A percentile compares a stretch with the other conserved stretches of the same genome.
Evolutionary conservation across 2,797 vertebrate species (phyloP).

Genomic region (Cygnus olor): DNA sequence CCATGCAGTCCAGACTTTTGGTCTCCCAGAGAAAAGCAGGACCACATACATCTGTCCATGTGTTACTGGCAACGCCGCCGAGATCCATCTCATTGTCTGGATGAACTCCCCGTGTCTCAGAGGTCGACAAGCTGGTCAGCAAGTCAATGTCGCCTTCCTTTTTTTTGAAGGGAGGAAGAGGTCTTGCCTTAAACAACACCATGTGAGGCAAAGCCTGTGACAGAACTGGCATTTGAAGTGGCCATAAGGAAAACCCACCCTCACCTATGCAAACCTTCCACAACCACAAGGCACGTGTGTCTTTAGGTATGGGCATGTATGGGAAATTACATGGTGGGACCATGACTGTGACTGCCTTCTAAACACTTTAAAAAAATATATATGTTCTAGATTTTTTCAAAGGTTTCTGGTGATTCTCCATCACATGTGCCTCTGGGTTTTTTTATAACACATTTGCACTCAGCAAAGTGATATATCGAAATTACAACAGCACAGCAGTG

Average conservation of each 20-base stretch:
- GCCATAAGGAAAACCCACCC: not conserved
- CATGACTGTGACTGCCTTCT: not conserved
- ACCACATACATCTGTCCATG: not conserved
- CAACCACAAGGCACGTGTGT: fast-evolving
- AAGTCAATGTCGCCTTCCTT: not conserved
- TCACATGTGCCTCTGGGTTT: not conserved
- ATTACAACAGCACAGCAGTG: not conserved
- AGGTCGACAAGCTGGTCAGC: not conserved
- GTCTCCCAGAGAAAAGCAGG: not conserved
- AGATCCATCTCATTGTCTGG: not conserved
- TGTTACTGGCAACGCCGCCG: not conserved
- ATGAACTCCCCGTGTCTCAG: not conserved
- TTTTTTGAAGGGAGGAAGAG: not conserved
- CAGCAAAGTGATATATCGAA: not conserved
- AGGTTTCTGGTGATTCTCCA: not conserved
- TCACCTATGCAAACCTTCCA: not conserved
- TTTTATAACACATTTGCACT: not conserved
- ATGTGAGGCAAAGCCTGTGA: not conserved
- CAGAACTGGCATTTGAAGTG: not conserved
- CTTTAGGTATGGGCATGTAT: not conserved
- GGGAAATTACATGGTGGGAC: not conserved
- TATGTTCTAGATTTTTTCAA: not conserved
- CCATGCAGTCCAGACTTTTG: fast-evolving
- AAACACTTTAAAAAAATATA: not conserved
- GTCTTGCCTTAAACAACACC: not conserved